These are phyloP conservation scores for Ascaphus truei DNA, from an alignment of 2,113 vertebrate species.

Conservation along the genomic window DNA sequence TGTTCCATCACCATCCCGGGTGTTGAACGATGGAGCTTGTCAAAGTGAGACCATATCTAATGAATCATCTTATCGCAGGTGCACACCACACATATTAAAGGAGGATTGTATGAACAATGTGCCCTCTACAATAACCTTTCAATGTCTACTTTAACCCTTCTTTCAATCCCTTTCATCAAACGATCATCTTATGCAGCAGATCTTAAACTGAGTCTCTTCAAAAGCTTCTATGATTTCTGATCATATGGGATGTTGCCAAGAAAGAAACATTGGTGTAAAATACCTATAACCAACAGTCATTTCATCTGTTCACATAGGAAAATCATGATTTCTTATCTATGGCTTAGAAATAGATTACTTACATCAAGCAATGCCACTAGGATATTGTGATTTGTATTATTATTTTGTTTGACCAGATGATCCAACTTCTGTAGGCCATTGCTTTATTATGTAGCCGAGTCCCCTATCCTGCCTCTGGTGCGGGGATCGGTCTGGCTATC, in stretches of 20 bases:
- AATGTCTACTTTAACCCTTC: slow-evolving; percentile 86
- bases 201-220: slow-evolving; percentile 67
- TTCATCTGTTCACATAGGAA: slow-evolving; percentile 44
- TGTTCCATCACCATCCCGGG: slow-evolving; percentile 93
- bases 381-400: neutral
- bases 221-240: slow-evolving; percentile 70
- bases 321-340: slow-evolving; percentile 3
- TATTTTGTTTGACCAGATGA: neutral
- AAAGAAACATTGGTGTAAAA: slow-evolving; percentile 61
- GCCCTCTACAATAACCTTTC: slow-evolving; percentile 83
- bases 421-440: too few relatives aligned
- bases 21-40: slow-evolving; percentile 98
- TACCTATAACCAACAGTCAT: slow-evolving; percentile 60
- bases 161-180: slow-evolving; percentile 79
- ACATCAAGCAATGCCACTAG: neutral
- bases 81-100: slow-evolving; percentile 92
- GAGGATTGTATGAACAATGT: slow-evolving; percentile 81
- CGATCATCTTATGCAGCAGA: slow-evolving; percentile 69
- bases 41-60: slow-evolving; percentile 88
- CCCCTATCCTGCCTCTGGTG: too few relatives aligned
- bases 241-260: slow-evolving; percentile 52
- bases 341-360: neutral
- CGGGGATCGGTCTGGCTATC: too few relatives aligned
- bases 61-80: slow-evolving; percentile 99
- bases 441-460: too few relatives aligned